These are phyloP conservation scores for Crioceris asparagi DNA, from an alignment of 2,888 invertebrate species.

Conservation along the genomic window DNA sequence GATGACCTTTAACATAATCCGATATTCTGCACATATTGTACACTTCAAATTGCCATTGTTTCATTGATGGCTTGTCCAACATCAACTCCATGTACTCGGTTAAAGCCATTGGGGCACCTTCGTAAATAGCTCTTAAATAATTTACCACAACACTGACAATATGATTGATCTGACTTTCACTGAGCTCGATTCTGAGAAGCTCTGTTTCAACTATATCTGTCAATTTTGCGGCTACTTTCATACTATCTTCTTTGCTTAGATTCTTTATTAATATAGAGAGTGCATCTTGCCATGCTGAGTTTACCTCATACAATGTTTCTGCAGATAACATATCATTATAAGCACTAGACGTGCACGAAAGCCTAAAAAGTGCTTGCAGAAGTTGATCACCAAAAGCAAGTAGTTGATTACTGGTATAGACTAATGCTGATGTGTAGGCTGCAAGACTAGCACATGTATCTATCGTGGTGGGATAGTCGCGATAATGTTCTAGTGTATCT, in stretches of 20 bases:
- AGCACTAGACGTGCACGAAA: slow-evolving; percentile 36
- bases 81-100: slow-evolving; percentile 22
- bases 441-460: slow-evolving; percentile 44
- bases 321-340: slow-evolving; percentile 33
- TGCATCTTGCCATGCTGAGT: slow-evolving; percentile 48
- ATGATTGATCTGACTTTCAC: slow-evolving; percentile 15
- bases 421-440: slow-evolving; percentile 41
- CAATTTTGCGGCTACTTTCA: slow-evolving; percentile 16
- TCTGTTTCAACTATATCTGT: slow-evolving; percentile 18
- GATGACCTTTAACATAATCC: slow-evolving; percentile 27
- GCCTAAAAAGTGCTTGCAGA: slow-evolving; percentile 39
- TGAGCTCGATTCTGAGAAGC: slow-evolving; percentile 13
- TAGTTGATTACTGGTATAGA: slow-evolving; percentile 39
- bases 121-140: slow-evolving; percentile 24
- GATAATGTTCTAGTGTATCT: slow-evolving; percentile 28
- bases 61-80: slow-evolving; percentile 22
- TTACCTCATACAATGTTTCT: slow-evolving; percentile 46
- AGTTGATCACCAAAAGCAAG: slow-evolving; percentile 36
- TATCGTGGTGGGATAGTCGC: slow-evolving; percentile 29
- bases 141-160: slow-evolving; percentile 22
- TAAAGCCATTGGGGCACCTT: slow-evolving; percentile 22
- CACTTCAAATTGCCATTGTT: slow-evolving; percentile 4
- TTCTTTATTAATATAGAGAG: slow-evolving; percentile 28
- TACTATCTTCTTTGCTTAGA: slow-evolving; percentile 16
- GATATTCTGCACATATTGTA: slow-evolving; percentile 20